Base-by-base conservation (phyloP, 37 sponge, comb jelly and placozoan species). In the Haliclona indistincta region DNA sequence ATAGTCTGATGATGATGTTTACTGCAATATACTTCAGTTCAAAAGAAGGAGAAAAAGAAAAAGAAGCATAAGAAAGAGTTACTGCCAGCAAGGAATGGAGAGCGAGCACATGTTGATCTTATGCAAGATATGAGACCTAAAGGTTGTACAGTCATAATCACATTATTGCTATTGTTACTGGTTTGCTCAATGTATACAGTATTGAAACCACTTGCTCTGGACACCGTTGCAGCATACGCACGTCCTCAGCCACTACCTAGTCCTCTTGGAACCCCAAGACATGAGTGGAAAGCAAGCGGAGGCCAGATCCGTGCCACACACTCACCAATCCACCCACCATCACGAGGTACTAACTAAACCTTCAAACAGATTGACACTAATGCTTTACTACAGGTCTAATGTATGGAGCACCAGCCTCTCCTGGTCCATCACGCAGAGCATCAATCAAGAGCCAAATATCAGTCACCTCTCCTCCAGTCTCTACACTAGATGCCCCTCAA, bases 31-130 rank as follows among this genome's bases (percentile, higher is more conserved):
- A 10, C 15, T 47, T 17, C 15, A 47, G 51, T 47, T 47, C 51
- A 15, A 47, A 79, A 68, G 35, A 56, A 68, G 38, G 56, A 79
- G 70, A 79, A 79, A 58, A 79, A 79, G 61, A 79, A 79, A 43
- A 77, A 77, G 54, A 20, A 30, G 23, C 66, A 79, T 22, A 67
- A 68, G 36, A 32, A 5, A 3, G 4, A 35, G 33, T 25, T 20
- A 61, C 7, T 28, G 8, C 63, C 11, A 49, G 52, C 17, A 49
- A 49, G 11, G 52, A 49, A 61, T n/a, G 15, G 51, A 47, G 51
- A 47, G 15, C 10, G 15, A 15, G 51, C 51, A 47, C 51, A 47
- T 17, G 13, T 15, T 17, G 51, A 47, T 15, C 10, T 47, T 10
- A 47, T 47, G 15, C 51, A 47, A 47, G 51, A 15, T 47, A 47